Conservation (phyloP, 2,113 vertebrate genomes). For the Anas platyrhynchos region DNA sequence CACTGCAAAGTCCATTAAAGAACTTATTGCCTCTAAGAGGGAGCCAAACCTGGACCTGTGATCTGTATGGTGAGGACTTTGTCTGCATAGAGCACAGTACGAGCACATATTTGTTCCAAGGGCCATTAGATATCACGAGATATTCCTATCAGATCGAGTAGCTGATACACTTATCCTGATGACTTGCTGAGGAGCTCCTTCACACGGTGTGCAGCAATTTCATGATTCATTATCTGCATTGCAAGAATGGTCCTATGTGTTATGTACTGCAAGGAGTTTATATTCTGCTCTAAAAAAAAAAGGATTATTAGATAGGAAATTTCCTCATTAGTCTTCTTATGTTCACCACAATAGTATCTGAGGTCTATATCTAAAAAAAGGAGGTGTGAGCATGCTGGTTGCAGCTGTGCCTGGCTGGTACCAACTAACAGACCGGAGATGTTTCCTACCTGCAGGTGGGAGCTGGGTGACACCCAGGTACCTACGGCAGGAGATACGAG, state of each 20-base stretch:
- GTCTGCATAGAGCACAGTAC: neutral
- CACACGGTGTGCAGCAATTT: neutral
- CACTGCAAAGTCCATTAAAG: constrained; percentile 42
- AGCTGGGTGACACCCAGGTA: neutral
- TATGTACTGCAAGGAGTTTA: neutral
- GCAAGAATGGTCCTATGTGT: neutral
- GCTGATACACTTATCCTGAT: neutral
- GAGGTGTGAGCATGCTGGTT: neutral
- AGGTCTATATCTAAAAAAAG: neutral
- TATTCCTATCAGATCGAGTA: neutral
- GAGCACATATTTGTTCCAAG: accelerated
- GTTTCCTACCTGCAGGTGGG: neutral
- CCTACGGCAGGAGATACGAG: neutral
- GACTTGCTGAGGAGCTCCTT: neutral
- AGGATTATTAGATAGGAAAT: neutral
- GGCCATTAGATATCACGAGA: neutral
- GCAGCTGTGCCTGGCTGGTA: neutral
- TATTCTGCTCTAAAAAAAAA: neutral
- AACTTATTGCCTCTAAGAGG: constrained; percentile 9
- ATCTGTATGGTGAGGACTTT: neutral
- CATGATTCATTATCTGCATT: neutral
- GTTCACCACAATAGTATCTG: neutral
- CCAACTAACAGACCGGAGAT: neutral
- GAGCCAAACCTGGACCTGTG: neutral
- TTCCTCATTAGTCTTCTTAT: neutral